These are phyloP conservation scores for Plecotus auritus DNA, from an alignment of 2,113 vertebrate genomes.

Conservation along the genomic window DNA sequence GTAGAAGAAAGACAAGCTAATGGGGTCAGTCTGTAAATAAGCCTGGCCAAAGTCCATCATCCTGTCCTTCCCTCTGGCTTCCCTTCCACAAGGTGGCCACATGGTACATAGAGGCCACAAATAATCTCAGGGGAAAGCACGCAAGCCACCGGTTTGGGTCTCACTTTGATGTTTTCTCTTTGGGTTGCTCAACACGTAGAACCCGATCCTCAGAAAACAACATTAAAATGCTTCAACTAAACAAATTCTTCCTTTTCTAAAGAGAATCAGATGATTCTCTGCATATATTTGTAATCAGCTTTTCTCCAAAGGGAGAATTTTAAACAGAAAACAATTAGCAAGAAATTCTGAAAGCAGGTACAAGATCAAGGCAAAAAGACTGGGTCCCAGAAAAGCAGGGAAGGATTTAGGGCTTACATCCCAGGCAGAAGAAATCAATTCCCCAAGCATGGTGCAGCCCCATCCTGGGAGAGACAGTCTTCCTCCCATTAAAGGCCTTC, in stretches of 20 bases:
- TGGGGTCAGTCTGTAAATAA: not conserved
- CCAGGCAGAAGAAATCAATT: not conserved
- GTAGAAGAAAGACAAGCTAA: not conserved
- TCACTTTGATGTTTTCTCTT: not conserved
- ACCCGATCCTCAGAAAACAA: constrained; percentile 7
- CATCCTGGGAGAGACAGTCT: too few relatives aligned
- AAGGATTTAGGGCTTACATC: not conserved
- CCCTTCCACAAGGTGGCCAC: fast-evolving
- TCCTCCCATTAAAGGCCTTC: not conserved
- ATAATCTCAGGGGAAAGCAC: not conserved
- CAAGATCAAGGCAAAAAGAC: not conserved
- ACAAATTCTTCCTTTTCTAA: not conserved
- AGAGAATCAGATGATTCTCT: not conserved
- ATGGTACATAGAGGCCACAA: not conserved
- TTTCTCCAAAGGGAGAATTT: constrained; percentile 25
- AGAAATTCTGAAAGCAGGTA: not conserved
- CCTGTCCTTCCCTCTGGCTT: not conserved
- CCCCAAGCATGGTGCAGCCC: not conserved
- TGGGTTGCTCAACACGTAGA: not conserved
- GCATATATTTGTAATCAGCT: not conserved
- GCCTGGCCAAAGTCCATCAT: not conserved
- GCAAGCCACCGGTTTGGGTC: not conserved
- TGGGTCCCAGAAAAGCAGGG: not conserved
- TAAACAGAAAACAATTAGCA: not conserved
- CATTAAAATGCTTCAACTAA: not conserved